A percentile compares a stretch with the other conserved stretches of the same genome.
Evolutionary conservation across 23 tunicate species (phyloP).

Genomic region (Botrylloides violaceus): DNA sequence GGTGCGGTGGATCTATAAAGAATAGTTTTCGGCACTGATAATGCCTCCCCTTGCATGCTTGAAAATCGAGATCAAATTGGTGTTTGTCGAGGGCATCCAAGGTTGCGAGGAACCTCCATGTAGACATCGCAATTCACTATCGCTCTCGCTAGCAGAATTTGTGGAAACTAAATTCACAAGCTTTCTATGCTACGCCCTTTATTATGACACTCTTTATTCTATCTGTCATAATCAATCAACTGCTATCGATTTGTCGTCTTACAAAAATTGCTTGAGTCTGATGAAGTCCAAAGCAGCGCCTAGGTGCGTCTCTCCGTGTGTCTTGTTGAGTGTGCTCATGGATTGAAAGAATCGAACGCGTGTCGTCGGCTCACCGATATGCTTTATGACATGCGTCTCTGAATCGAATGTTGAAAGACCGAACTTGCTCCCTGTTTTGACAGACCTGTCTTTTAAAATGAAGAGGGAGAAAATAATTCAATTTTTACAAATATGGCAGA

Average conservation of each 20-base stretch:
- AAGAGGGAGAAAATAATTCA: not conserved
- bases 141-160: too few relatives aligned
- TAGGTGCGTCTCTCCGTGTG: constrained; percentile 33
- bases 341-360: constrained; percentile 28
- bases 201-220: too few relatives aligned
- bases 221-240: not conserved
- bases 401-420: constrained; percentile 54
- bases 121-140: too few relatives aligned
- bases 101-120: too few relatives aligned
- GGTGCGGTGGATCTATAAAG: too few relatives aligned
- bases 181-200: too few relatives aligned
- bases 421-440: constrained; percentile 17
- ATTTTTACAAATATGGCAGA: too few relatives aligned
- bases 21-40: too few relatives aligned
- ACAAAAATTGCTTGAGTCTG: constrained; percentile 57
- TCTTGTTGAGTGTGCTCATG: constrained; percentile 12
- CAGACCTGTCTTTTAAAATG: constrained; percentile 3
- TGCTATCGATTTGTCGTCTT: constrained; percentile 1
- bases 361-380: constrained; percentile 30
- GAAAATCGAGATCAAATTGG: too few relatives aligned
- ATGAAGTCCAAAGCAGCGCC: constrained; percentile 63
- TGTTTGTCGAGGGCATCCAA: too few relatives aligned
- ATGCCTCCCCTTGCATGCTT: too few relatives aligned
- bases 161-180: too few relatives aligned
- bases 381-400: constrained; percentile 22